Evolutionary conservation across 2,888 invertebrate species (phyloP).

Genomic region (Ceratothoa steindachneri): DNA sequence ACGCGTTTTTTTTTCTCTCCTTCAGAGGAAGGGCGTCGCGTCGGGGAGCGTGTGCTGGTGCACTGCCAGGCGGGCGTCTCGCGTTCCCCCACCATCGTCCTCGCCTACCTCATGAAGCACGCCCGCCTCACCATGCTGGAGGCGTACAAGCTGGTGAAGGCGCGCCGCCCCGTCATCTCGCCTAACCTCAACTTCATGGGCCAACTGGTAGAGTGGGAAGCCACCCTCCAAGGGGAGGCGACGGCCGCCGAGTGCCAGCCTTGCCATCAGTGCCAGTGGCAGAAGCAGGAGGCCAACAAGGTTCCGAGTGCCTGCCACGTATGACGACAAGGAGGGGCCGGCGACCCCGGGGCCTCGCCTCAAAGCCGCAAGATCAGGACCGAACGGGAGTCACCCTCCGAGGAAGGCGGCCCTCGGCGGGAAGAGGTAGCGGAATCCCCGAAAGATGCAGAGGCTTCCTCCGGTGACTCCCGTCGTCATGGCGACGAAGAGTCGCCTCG

Average conservation of each 20-base stretch:
- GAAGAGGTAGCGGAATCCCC: too few relatives aligned
- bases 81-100: conserved; percentile 87
- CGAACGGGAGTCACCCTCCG: not conserved
- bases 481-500: too few relatives aligned
- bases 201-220: conserved; percentile 78
- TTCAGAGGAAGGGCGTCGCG: conserved; percentile 69
- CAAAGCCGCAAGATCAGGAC: not conserved
- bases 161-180: conserved; percentile 80
- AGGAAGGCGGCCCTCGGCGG: not conserved
- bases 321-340: conserved; percentile 40
- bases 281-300: conserved; percentile 35
- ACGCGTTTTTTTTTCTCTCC: conserved; percentile 50
- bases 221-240: conserved; percentile 56
- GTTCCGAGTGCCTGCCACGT: conserved; percentile 44
- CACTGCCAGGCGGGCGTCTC: conserved; percentile 96
- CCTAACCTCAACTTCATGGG: conserved; percentile 93
- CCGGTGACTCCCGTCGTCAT: too few relatives aligned
- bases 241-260: conserved; percentile 40
- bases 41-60: conserved; percentile 71
- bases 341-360: conserved; percentile 10
- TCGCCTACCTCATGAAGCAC: conserved; percentile 90
- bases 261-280: conserved; percentile 47
- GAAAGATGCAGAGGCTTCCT: too few relatives aligned
- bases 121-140: conserved; percentile 69
- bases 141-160: conserved; percentile 80